phyloP scores from a whole-genome alignment of 2,888 invertebrate genomes.

The Phanerotoma sp. region DNA sequence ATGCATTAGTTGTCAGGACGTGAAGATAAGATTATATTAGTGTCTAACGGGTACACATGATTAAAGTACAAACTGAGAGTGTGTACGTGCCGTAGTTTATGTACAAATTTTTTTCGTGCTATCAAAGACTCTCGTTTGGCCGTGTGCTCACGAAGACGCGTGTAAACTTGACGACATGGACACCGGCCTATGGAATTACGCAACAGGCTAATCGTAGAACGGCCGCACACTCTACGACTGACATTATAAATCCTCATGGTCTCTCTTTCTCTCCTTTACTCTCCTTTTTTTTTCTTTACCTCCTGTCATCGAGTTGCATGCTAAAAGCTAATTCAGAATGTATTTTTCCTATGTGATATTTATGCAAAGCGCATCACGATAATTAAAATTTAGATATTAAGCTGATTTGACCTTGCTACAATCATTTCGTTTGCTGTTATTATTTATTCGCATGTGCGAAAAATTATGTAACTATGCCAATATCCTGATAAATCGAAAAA shows the following conservation, averaged over 20 bases:
- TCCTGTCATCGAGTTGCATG: neutral
- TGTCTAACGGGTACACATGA: neutral
- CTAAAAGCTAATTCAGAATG: neutral
- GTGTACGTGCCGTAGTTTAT: neutral
- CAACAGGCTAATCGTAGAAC: slow-evolving; percentile 30
- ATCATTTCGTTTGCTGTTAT: neutral
- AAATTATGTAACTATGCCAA: neutral
- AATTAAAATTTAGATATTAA: slow-evolving; percentile 11
- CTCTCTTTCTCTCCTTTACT: neutral
- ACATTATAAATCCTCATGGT: slow-evolving; percentile 16
- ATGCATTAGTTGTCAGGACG: too few relatives aligned
- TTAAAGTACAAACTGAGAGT: neutral
- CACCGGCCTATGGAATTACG: slow-evolving; percentile 21
- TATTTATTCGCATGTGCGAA: neutral
- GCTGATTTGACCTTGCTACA: slow-evolving; percentile 6
- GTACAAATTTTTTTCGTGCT: neutral
- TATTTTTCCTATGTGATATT: neutral
- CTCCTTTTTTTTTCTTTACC: neutral
- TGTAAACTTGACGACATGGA: neutral
- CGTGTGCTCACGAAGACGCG: neutral
- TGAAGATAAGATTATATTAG: neutral
- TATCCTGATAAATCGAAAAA: slow-evolving; percentile 1
- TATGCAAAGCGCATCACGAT: slow-evolving; percentile 1
- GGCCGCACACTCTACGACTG: neutral
- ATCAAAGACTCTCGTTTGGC: neutral